Conservation (phyloP, 2,113 vertebrate species). For the Tursiops truncatus region DNA sequence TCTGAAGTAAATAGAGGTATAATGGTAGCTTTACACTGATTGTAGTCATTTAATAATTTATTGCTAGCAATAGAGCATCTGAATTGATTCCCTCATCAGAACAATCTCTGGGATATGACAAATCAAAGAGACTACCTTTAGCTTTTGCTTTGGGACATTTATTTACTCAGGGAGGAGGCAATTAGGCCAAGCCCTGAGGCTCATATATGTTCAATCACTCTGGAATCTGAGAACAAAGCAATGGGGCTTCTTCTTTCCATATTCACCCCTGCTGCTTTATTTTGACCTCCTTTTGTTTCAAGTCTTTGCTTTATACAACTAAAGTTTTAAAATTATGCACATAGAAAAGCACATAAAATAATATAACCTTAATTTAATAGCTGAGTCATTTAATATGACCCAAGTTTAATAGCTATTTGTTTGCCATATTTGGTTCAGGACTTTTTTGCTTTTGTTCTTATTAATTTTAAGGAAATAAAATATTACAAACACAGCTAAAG, state of each 20-base stretch:
- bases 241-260: background rate
- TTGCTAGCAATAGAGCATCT: constrained; percentile 41
- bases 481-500: background rate
- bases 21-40: background rate
- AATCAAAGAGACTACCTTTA: constrained; percentile 62
- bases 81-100: constrained; percentile 55
- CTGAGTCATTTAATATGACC: background rate
- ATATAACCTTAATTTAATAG: constrained; percentile 49
- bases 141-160: constrained; percentile 63
- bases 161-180: constrained; percentile 58
- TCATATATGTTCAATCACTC: constrained; percentile 36
- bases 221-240: constrained; percentile 61
- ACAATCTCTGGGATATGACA: constrained; percentile 51
- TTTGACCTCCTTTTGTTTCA: constrained; percentile 53
- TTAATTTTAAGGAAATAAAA: constrained; percentile 48
- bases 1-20: background rate
- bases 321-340: constrained; percentile 24
- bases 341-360: constrained; percentile 47
- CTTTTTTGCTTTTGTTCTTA: constrained; percentile 27
- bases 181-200: constrained; percentile 59
- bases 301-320: constrained; percentile 28
- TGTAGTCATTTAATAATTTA: constrained; percentile 18
- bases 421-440: constrained; percentile 35
- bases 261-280: constrained; percentile 23
- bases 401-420: constrained; percentile 13